These are phyloP conservation scores for Microcaecilia unicolor DNA, from an alignment of 2,797 vertebrate genomes.

Conservation along the genomic window DNA sequence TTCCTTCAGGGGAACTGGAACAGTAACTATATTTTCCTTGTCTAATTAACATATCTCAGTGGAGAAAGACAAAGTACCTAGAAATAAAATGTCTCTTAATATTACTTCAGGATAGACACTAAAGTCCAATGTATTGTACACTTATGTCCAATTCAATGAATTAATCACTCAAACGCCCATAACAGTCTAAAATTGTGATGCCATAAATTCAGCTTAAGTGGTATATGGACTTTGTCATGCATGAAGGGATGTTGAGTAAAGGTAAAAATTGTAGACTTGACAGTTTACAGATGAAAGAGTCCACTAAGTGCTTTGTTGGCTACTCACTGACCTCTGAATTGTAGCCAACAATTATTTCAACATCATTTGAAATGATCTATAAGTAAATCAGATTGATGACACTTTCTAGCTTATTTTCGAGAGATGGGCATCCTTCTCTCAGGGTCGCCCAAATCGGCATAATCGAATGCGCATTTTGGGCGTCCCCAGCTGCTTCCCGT, in stretches of 20 bases:
- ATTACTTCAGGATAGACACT: not conserved
- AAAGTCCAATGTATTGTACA: conserved; percentile 13
- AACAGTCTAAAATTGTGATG: conserved; percentile 17
- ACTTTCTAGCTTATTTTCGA: too few species aligned
- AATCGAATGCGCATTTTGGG: too few species aligned
- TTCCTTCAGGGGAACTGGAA: not conserved
- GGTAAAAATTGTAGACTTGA: conserved; percentile 29
- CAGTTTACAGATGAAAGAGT: conserved; percentile 26
- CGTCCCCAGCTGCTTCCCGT: too few species aligned
- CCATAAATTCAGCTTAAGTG: conserved; percentile 17
- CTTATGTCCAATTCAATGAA: conserved; percentile 8
- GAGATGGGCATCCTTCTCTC: too few species aligned
- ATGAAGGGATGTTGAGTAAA: conserved; percentile 24
- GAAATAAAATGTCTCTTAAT: conserved; percentile 7
- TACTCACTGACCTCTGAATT: conserved; percentile 22
- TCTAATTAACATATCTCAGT: conserved; percentile 3
- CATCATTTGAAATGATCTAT: conserved; percentile 49
- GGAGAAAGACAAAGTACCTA: conserved; percentile 11
- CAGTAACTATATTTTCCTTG: not conserved
- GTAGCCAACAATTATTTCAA: conserved; percentile 48
- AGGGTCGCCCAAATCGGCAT: too few species aligned
- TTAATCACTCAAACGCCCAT: conserved; percentile 8
- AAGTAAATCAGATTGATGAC: conserved; percentile 58
- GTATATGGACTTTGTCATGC: conserved; percentile 3
- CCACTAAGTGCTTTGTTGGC: conserved; percentile 48